These are phyloP conservation scores for Dinoponera quadriceps DNA, from an alignment of 1,140 invertebrate genomes.

Conservation along the genomic window DNA sequence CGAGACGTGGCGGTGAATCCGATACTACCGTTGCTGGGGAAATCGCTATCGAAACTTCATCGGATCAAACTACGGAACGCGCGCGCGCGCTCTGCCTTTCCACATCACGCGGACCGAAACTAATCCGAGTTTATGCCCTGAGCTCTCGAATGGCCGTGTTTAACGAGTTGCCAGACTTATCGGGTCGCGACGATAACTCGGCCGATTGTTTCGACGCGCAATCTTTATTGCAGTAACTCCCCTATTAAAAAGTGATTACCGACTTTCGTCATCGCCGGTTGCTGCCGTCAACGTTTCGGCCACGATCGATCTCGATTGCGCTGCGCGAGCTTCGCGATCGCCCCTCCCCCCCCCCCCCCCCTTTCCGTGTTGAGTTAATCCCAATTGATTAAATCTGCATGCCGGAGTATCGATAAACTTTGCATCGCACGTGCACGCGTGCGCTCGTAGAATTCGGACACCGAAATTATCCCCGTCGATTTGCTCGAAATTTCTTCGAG, in stretches of 20 bases:
- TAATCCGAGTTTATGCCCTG: conserved; percentile 54
- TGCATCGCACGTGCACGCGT: too few relatives aligned
- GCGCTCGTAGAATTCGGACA: too few relatives aligned
- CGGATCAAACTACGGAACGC: conserved; percentile 17
- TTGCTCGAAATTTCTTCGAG: too few relatives aligned
- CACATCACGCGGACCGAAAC: conserved; percentile 39
- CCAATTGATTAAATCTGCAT: too few relatives aligned
- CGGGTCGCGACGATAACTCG: conserved; percentile 5
- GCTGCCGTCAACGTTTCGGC: not conserved
- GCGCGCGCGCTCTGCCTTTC: conserved; percentile 17
- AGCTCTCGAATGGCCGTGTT: conserved; percentile 39
- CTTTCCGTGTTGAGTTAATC: too few relatives aligned
- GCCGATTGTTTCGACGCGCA: conserved; percentile 36
- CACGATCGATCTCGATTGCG: not conserved
- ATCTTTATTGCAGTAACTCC: conserved; percentile 50
- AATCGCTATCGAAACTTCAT: conserved; percentile 41
- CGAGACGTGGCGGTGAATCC: not conserved
- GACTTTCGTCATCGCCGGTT: conserved; percentile 5
- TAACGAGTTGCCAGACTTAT: conserved; percentile 51
- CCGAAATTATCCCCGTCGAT: too few relatives aligned
- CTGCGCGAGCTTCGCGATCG: not conserved
- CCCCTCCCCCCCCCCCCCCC: not conserved
- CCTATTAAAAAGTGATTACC: conserved; percentile 44
- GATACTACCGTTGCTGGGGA: conserved; percentile 7
- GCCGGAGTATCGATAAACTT: too few relatives aligned